Percentiles rank a stretch among this genome's conserved stretches.
These are phyloP conservation scores for Microplitis mediator DNA, from an alignment of 1,140 invertebrate species.

Conservation along the genomic window DNA sequence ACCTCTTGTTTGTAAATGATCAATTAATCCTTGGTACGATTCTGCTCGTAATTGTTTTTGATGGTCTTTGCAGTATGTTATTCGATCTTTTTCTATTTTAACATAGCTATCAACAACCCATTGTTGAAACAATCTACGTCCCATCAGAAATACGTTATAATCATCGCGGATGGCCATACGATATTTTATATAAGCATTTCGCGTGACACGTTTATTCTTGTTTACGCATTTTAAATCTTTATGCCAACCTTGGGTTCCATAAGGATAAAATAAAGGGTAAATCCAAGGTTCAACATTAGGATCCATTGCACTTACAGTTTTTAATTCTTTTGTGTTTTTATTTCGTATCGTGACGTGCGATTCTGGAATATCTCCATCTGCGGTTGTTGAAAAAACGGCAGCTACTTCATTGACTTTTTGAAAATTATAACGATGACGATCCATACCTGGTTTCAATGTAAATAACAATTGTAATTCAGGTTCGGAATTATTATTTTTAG, in stretches of 20 bases:
- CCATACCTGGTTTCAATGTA: slow-evolving; percentile 19
- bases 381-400: slow-evolving; percentile 17
- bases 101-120: slow-evolving; percentile 21
- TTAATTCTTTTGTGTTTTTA: slow-evolving; percentile 6
- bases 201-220: slow-evolving; percentile 9
- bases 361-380: slow-evolving; percentile 23
- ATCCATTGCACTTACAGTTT: slow-evolving; percentile 1
- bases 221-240: neutral
- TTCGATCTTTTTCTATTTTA: slow-evolving; percentile 22
- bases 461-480: slow-evolving; percentile 17
- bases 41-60: slow-evolving; percentile 5
- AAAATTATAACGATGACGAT: slow-evolving; percentile 10
- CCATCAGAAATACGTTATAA: slow-evolving; percentile 5
- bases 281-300: neutral
- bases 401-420: slow-evolving; percentile 13
- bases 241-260: slow-evolving; percentile 23
- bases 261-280: slow-evolving; percentile 23
- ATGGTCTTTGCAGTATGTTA: slow-evolving; percentile 1
- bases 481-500: neutral
- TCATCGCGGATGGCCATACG: slow-evolving; percentile 13
- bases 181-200: slow-evolving; percentile 11
- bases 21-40: slow-evolving; percentile 14
- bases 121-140: slow-evolving; percentile 14
- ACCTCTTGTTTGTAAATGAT: neutral
- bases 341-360: slow-evolving; percentile 20